Percentiles rank a stretch among this genome's conserved stretches.
These are phyloP conservation scores for Rhamphomyia laevipes DNA, from an alignment of 2,888 invertebrate species.

Conservation along the genomic window DNA sequence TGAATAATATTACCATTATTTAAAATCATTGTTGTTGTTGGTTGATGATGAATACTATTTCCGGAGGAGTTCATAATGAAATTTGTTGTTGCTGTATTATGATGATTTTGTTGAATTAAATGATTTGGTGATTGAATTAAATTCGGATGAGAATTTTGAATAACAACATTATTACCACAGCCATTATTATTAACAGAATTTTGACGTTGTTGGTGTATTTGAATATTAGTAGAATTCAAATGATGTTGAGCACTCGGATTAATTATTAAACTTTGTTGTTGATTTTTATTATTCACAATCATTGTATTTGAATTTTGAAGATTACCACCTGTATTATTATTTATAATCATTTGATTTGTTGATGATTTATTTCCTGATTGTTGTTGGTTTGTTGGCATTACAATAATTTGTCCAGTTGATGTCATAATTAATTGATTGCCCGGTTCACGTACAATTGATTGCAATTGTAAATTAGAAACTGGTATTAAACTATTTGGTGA, in stretches of 20 bases:
- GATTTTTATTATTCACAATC: constrained; percentile 12
- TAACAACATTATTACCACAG: constrained; percentile 13
- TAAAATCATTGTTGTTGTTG: constrained; percentile 4
- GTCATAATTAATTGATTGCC: constrained; percentile 37
- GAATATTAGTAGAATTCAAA: constrained; percentile 14
- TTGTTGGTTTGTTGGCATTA: constrained; percentile 27
- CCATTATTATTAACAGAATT: not conserved
- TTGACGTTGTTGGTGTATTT: constrained; percentile 15
- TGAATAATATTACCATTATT: constrained; percentile 10
- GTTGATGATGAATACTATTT: constrained; percentile 12
- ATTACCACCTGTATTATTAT: constrained; percentile 10
- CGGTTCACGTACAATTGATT: constrained; percentile 24
- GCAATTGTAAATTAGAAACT: constrained; percentile 24
- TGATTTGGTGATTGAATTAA: constrained; percentile 12
- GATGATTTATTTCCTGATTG: constrained; percentile 10
- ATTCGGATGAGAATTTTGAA: constrained; percentile 17
- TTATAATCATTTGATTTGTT: constrained; percentile 20
- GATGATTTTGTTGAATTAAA: not conserved
- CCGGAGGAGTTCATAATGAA: constrained; percentile 21
- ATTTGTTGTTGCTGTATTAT: constrained; percentile 11
- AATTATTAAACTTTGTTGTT: constrained; percentile 14
- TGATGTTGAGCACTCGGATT: constrained; percentile 6
- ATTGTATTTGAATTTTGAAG: constrained; percentile 9
- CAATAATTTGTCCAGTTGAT: constrained; percentile 35
- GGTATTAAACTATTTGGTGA: constrained; percentile 20